A percentile compares a stretch with the other conserved stretches of the same genome.
Evolutionary conservation across 2,888 invertebrate genomes (phyloP).

Genomic region (Barypeithes pellucidus): DNA sequence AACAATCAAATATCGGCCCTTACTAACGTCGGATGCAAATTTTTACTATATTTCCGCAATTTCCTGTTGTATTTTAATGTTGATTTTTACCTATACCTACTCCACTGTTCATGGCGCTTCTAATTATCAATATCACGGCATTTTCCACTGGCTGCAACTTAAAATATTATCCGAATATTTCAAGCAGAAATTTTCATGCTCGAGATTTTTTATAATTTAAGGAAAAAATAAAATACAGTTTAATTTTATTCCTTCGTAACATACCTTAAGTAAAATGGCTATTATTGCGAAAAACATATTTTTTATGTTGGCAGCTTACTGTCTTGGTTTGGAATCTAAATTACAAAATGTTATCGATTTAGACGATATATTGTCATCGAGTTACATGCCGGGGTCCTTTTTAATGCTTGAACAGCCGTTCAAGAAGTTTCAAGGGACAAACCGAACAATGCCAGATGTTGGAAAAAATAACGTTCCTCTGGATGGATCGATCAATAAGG

Average conservation of each 20-base stretch:
- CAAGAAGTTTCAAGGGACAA: constrained; percentile 48
- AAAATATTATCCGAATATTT: background rate
- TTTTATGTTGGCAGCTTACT: background rate
- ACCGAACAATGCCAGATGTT: background rate
- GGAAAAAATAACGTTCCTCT: background rate
- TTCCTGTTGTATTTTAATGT: too few species aligned
- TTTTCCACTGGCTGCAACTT: constrained; percentile 3
- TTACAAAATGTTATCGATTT: constrained; percentile 69
- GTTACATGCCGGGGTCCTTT: constrained; percentile 80
- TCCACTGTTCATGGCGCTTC: background rate
- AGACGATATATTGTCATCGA: constrained; percentile 80
- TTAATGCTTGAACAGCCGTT: constrained; percentile 70
- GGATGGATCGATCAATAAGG: constrained; percentile 77
- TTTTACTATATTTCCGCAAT: too few species aligned
- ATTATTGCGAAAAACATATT: constrained; percentile 7
- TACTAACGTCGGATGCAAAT: too few species aligned
- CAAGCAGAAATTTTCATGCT: constrained; percentile 6
- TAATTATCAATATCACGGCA: background rate
- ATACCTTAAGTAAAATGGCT: constrained; percentile 1
- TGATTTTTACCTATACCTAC: too few species aligned
- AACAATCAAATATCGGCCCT: too few species aligned
- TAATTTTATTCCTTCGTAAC: background rate
- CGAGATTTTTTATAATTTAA: background rate
- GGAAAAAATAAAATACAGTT: background rate
- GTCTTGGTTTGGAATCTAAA: background rate